phyloP scores from a whole-genome alignment of 2,113 vertebrate species.

The Argyrosomus japonicus region DNA sequence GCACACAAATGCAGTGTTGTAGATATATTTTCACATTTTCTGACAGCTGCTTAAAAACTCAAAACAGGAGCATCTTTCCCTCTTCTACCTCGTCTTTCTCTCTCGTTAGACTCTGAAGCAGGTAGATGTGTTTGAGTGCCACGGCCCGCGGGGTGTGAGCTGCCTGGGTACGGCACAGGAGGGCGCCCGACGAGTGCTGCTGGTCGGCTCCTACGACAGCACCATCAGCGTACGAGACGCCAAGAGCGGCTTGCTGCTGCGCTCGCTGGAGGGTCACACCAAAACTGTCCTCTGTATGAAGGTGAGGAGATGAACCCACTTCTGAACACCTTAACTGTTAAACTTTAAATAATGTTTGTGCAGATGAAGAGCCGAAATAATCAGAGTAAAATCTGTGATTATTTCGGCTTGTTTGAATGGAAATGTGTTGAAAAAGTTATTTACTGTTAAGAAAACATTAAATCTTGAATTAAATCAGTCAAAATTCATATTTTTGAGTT shows the following conservation, averaged over 20 bases:
- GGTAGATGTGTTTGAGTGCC: slow-evolving; percentile 93
- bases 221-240: slow-evolving; percentile 96
- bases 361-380: neutral
- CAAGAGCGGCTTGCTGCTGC: slow-evolving; percentile 91
- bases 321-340: neutral
- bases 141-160: slow-evolving; percentile 93
- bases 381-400: no score
- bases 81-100: neutral
- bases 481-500: neutral
- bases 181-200: slow-evolving; percentile 90
- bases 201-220: slow-evolving; percentile 97
- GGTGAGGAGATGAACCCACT: slow-evolving; percentile 72
- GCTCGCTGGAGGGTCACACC: slow-evolving; percentile 93
- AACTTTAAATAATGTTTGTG: neutral
- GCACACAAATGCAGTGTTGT: no score
- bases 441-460: neutral
- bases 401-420: neutral
- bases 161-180: slow-evolving; percentile 94
- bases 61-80: neutral
- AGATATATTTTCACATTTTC: neutral
- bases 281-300: slow-evolving; percentile 98
- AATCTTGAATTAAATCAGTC: neutral
- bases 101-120: slow-evolving; percentile 88
- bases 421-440: neutral
- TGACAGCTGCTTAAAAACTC: neutral